Base-by-base conservation (phyloP, 2,888 invertebrate species). In the Dromius quadrimaculatus region DNA sequence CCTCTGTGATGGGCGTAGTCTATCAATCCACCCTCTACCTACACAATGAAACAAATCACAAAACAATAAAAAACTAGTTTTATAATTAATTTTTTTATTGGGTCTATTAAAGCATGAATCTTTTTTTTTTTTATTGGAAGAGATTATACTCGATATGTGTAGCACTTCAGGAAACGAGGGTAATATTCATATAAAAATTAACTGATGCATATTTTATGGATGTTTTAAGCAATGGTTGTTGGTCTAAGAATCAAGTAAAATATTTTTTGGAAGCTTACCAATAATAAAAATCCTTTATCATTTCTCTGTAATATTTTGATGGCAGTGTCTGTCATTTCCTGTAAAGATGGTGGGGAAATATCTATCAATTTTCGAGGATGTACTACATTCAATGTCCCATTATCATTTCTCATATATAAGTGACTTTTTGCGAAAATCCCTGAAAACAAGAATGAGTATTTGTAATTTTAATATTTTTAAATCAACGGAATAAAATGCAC, bases 1-100 rank as follows among this genome's bases (percentile, higher is more conserved):
- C 93, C 93, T 1, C 91, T 86, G 81, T 97, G 97, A 80, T 95
- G 94, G 0, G 92, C 93, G 80, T 90, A 90, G 81, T 95, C 95
- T 72, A 95, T 93, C 76, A 92, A 86, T 0, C 94, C 95, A 6
- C 93, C 93, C 85, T 94, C 94, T 20, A 94, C 89, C 90, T 91
- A 73, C 38, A 78, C n/a, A n/a, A n/a, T n/a, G n/a, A n/a, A n/a
- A n/a, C n/a, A n/a, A n/a, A n/a, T n/a, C n/a, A 75, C 1, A 75
- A 41, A 73, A 17, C 34, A 34, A 34, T 54, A 36, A 23, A 23
- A 23, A 23, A 28, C 8, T n/a, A n/a, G n/a, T n/a, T n/a, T n/a
- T n/a, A n/a, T n/a, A n/a, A n/a, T 32, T 32, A 32, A 6, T 5
- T 32, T 6, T 32, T 32, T 32, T 32, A 32, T 32, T 6, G 9